phyloP scores from a whole-genome alignment of 2,797 vertebrate species.

The Trachops cirrhosus region DNA sequence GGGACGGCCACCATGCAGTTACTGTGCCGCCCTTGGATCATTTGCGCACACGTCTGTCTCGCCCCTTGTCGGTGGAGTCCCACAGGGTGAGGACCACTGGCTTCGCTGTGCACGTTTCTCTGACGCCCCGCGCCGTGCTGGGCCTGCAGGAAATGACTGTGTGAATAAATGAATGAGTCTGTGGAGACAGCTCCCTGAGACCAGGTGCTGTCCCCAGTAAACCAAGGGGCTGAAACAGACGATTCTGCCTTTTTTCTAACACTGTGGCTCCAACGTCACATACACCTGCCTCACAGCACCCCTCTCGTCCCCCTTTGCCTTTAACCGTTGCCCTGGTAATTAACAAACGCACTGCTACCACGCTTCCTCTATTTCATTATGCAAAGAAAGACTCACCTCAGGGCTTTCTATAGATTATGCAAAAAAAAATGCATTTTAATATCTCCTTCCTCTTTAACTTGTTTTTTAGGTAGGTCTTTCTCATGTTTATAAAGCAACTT shows the following conservation, averaged over 20 bases:
- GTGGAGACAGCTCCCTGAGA: not conserved
- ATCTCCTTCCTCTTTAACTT: conserved; percentile 52
- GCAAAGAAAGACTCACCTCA: conserved; percentile 41
- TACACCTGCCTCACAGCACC: not conserved
- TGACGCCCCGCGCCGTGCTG: not conserved
- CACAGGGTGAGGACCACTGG: not conserved
- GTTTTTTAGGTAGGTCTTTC: conserved; percentile 17
- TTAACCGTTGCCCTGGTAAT: not conserved
- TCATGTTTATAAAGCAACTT: not conserved
- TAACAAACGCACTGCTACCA: not conserved
- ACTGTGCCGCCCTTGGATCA: fast-evolving
- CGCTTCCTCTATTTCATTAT: conserved; percentile 28
- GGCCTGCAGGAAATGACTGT: not conserved
- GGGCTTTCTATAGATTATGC: conserved; percentile 64
- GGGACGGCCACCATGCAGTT: fast-evolving
- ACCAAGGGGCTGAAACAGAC: not conserved
- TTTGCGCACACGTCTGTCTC: not conserved
- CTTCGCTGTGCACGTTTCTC: not conserved
- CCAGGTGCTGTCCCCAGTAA: not conserved
- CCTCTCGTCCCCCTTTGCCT: not conserved
- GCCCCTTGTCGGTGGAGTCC: not conserved
- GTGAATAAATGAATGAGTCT: not conserved
- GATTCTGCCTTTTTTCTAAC: not conserved
- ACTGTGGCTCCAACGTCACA: not conserved
- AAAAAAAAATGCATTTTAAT: conserved; percentile 46